Base-by-base conservation (phyloP, 2,797 vertebrate genomes). In the Melanotaenia nigrans region DNA sequence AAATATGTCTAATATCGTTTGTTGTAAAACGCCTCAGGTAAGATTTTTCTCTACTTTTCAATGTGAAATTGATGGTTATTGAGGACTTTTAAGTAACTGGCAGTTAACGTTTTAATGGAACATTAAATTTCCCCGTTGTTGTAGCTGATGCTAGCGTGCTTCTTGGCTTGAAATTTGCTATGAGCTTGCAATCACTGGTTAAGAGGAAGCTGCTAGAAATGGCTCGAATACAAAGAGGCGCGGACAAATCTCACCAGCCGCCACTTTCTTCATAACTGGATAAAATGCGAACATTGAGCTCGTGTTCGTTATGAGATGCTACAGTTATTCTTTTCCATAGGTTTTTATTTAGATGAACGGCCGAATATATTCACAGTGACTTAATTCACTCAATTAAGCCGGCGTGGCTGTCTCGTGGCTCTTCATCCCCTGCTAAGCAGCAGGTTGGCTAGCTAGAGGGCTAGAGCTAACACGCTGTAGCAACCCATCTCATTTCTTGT, bases 1-100 rank as follows among this genome's bases (percentile, higher is more conserved):
- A 95, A 95, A 95, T 95, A 95, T 95, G 95, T 93, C 92, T 93
- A 88, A 91, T 73, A 93, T 92, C 89, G 81, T 92, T 88, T 89
- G 85, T 83, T 87, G 88, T 90, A 86, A 92, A 91, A 94, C 81
- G 76, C 92, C 93, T 79, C 93, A 92, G 94, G 95, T 95, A 94
- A 93, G 93, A 33, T 5, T 16, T 20, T 33, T 32, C 14, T 22
- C 32, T 18, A 20, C 0, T 3, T 40, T 25, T 62, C 0, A 10
- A 22, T 35, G n/a, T 1, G 47, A 8, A 57, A 66, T 58, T 30
- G 24, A 32, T 53, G 61, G n/a, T 24, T 22, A 36, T 28, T 62
- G 35, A 11, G 38, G 55, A 53, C 24, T 79, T 65, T 74, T 8
- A 3, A 10, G 58, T 20, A 18, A 11, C 1, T 36, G 18, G 49